Evolutionary conservation across 2,888 invertebrate genomes (phyloP).

Genomic region (Rhagophthalmus giganteus): DNA sequence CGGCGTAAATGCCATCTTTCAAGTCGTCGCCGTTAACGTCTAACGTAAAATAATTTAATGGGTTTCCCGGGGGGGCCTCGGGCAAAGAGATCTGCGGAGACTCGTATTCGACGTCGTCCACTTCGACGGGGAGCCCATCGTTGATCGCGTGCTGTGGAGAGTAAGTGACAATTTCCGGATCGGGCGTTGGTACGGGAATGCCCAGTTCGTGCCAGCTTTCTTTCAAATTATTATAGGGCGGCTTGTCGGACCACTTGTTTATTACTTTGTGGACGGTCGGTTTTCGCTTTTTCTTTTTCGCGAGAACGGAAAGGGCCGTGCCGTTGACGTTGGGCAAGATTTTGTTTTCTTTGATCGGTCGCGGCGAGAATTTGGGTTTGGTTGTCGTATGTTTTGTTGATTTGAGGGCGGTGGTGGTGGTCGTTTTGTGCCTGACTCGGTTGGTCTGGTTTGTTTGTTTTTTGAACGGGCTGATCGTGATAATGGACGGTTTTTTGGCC

Average conservation of each 20-base stretch:
- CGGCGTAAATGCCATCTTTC: too few relatives aligned
- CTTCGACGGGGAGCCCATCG: background rate
- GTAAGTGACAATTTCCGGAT: conserved; percentile 48
- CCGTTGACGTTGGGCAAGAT: conserved; percentile 34
- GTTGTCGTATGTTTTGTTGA: background rate
- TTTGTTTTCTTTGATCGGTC: too few relatives aligned
- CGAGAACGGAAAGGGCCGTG: conserved; percentile 11
- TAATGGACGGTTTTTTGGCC: background rate
- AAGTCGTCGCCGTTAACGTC: conserved; percentile 36
- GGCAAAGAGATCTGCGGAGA: background rate
- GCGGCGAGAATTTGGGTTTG: too few relatives aligned
- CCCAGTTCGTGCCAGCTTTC: conserved; percentile 55
- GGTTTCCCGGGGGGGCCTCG: conserved; percentile 30
- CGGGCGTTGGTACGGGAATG: conserved; percentile 44
- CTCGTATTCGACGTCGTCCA: background rate
- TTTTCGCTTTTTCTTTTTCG: conserved; percentile 35
- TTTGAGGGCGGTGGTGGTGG: background rate
- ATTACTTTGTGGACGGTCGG: conserved; percentile 51
- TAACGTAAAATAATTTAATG: conserved; percentile 44
- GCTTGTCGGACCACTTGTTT: conserved; percentile 61
- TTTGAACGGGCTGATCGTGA: background rate
- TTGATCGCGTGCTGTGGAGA: conserved; percentile 42
- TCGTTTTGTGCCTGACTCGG: conserved; percentile 2
- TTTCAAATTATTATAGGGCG: conserved; percentile 56
- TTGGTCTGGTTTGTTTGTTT: background rate